Base-by-base conservation (phyloP, 1,140 invertebrate species). In the Leptinotarsa undecemlineata region DNA sequence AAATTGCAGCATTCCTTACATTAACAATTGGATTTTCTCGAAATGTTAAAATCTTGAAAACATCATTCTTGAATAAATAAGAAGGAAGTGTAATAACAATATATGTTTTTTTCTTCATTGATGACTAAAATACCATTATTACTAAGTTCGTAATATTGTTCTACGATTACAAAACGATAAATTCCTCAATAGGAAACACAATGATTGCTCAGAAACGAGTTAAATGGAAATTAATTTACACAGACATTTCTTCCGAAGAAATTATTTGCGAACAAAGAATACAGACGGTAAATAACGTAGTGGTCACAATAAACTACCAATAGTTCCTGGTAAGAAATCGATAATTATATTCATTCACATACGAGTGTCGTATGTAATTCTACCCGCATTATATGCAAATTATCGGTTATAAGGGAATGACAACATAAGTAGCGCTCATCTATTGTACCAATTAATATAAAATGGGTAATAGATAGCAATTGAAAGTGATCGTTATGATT, bases 381-480 rank as follows among this genome's bases (percentile, higher is more conserved):
- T 67, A 26, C 64, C 64, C 64, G 64, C 64, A 67, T 57, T 17
- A n/a, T 67, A 67, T 67, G 64, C 64, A 67, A 67, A 67, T 57
- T 57, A 8, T 17, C 14, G 64, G 64, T 33, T 33, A 21, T 15
- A 11, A 67, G 33, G 4, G 64, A 67, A 67, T 67, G 64, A 67
- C 64, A 42, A 42, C 64, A 42, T 67, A 67, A 67, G 64, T 67
- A 67, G 64, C 64, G 64, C 33, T 67, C 23, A 23, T 21, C 64
- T 67, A 67, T 13, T 42, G 5, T 26, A 67, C 64, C 23, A 33
- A 67, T 42, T 6, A 42, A 57, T 57, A 57, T n/a, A 14, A n/a
- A 57, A 33, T 33, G 6, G 33, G 33, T 33, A 33, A 33, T 33
- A 8, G 8, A 33, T 33, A 33, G 33, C 33, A 33, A 2, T 33